Conservation (phyloP, 2,888 invertebrate genomes). For the Tetropium fuscum region DNA sequence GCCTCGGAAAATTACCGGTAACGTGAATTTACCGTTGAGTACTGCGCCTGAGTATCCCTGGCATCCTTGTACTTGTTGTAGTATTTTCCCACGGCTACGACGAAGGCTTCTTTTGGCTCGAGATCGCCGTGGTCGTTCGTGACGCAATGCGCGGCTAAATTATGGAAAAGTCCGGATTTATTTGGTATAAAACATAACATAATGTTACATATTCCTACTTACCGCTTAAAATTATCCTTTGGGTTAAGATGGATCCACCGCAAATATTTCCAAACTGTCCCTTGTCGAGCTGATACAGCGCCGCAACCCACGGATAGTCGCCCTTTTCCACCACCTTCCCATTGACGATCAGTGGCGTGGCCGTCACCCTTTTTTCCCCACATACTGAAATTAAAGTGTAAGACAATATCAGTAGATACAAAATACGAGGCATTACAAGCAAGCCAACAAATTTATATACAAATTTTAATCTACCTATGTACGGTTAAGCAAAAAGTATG, state of each 20-base stretch:
- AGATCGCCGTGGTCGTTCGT: slow-evolving; percentile 36
- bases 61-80: slow-evolving; percentile 51
- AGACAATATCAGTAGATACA: not conserved
- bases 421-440: too few relatives aligned
- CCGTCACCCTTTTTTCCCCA: slow-evolving; percentile 55
- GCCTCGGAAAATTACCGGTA: too few relatives aligned
- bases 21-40: slow-evolving; percentile 48
- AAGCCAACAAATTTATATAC: too few relatives aligned
- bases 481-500: too few relatives aligned
- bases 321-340: slow-evolving; percentile 51
- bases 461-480: too few relatives aligned
- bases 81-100: slow-evolving; percentile 58
- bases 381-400: slow-evolving; percentile 52
- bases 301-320: slow-evolving; percentile 59
- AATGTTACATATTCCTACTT: too few relatives aligned
- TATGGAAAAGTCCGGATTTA: too few relatives aligned
- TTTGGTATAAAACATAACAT: too few relatives aligned
- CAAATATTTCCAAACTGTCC: slow-evolving; percentile 45
- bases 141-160: slow-evolving; percentile 60
- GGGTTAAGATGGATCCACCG: slow-evolving; percentile 57
- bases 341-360: slow-evolving; percentile 51
- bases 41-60: slow-evolving; percentile 52
- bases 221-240: slow-evolving; percentile 56
- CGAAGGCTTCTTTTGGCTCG: slow-evolving; percentile 30
- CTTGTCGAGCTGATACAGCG: slow-evolving; percentile 46